These are phyloP conservation scores for Fragum fragum DNA, from an alignment of 2,888 invertebrate genomes.

Conservation along the genomic window DNA sequence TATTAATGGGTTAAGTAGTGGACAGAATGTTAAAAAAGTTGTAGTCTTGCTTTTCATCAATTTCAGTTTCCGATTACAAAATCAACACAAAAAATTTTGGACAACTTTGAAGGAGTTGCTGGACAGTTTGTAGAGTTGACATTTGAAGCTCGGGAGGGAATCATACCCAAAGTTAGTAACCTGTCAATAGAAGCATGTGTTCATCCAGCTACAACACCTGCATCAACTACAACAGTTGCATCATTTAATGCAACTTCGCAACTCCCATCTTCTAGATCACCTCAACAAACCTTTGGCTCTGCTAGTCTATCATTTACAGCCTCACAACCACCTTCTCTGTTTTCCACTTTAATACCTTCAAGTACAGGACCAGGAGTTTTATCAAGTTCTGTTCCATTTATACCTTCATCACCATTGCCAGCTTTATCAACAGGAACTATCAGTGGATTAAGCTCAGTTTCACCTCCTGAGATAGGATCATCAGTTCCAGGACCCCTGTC, in stretches of 20 bases:
- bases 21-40: too few relatives aligned
- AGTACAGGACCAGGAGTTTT: too few relatives aligned
- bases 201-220: slow-evolving; percentile 5
- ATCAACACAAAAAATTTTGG: slow-evolving; percentile 14
- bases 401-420: neutral
- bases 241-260: neutral
- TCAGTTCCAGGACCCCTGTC: neutral
- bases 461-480: neutral
- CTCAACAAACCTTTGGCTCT: neutral
- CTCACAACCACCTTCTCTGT: neutral
- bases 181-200: slow-evolving; percentile 29
- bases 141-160: slow-evolving; percentile 10
- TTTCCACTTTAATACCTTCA: neutral
- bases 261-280: neutral
- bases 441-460: neutral
- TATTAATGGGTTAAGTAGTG: too few relatives aligned
- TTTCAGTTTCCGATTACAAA: slow-evolving; percentile 31
- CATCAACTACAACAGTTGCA: neutral
- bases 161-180: slow-evolving; percentile 15
- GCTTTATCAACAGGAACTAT: neutral
- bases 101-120: slow-evolving; percentile 23
- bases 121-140: slow-evolving; percentile 27
- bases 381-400: neutral
- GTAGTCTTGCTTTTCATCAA: too few relatives aligned
- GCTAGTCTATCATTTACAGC: neutral